phyloP scores from a whole-genome alignment of 2,113 vertebrate genomes.

The Gasterosteus nipponicus region DNA sequence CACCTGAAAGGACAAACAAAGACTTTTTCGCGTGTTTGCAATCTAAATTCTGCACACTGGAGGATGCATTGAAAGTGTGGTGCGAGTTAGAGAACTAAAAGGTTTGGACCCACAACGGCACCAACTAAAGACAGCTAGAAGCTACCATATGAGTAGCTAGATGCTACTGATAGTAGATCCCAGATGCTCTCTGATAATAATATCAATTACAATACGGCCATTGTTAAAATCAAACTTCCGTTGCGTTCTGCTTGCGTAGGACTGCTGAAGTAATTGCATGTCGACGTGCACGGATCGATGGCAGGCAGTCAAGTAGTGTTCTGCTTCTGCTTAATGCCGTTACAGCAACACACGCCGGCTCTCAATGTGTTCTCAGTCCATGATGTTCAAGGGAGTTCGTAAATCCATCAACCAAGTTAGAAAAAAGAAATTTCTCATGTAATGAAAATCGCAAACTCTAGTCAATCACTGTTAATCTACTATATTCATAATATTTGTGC shows the following conservation, averaged over 20 bases:
- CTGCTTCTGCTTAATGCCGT: neutral
- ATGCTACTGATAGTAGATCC: neutral
- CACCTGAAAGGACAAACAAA: neutral
- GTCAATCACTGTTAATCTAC: neutral
- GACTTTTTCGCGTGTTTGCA: neutral
- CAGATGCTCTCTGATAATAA: neutral
- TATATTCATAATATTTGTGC: neutral
- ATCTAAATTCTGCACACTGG: neutral
- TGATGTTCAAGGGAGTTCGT: neutral
- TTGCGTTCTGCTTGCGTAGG: neutral
- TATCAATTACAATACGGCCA: neutral
- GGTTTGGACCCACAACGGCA: neutral
- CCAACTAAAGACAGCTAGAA: neutral
- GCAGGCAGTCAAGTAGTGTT: neutral
- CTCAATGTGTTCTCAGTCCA: neutral
- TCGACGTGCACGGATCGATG: constrained; percentile 20
- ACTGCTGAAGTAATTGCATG: neutral
- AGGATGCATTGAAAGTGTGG: neutral
- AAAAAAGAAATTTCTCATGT: neutral
- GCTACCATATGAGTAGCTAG: neutral
- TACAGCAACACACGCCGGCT: neutral
- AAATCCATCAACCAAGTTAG: neutral
- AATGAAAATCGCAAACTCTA: neutral
- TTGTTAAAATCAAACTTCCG: neutral
- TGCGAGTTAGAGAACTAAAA: neutral